phyloP scores from a whole-genome alignment of 2,888 invertebrate species.

The Melipona bicolor region DNA sequence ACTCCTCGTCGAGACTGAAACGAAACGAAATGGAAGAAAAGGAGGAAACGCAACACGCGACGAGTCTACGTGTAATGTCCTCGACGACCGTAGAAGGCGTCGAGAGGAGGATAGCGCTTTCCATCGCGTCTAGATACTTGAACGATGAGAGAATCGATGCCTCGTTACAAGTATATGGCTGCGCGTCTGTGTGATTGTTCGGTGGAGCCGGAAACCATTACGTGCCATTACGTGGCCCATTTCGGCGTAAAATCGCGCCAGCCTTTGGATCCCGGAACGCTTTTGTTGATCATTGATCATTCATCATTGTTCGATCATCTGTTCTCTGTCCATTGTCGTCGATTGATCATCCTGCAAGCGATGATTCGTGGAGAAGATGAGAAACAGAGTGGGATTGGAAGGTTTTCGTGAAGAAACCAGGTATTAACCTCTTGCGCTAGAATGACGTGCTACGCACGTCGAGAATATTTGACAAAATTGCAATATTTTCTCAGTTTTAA shows the following conservation, averaged over 20 bases:
- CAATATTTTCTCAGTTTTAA: too few relatives aligned
- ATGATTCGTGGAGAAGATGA: too few relatives aligned
- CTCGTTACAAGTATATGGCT: slow-evolving; percentile 45
- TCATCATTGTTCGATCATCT: too few relatives aligned
- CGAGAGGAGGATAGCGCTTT: slow-evolving; percentile 9
- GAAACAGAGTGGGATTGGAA: too few relatives aligned
- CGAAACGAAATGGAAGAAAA: neutral
- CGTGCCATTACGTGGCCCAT: slow-evolving; percentile 45
- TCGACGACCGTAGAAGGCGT: slow-evolving; percentile 9
- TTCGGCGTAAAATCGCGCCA: neutral
- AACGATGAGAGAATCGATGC: slow-evolving; percentile 58
- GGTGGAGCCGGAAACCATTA: slow-evolving; percentile 53
- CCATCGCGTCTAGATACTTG: slow-evolving; percentile 36
- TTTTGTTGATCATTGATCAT: too few relatives aligned
- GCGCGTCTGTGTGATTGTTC: slow-evolving; percentile 51
- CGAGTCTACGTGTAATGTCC: neutral
- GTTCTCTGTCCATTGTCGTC: neutral
- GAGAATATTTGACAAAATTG: too few relatives aligned
- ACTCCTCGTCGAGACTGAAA: neutral
- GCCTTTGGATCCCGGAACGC: too few relatives aligned
- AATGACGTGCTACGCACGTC: too few relatives aligned
- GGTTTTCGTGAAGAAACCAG: too few relatives aligned
- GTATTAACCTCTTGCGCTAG: too few relatives aligned
- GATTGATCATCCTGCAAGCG: neutral
- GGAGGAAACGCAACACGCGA: neutral